Evolutionary conservation across 1,140 invertebrate species (phyloP).

Genomic region (Conus ventricosus): DNA sequence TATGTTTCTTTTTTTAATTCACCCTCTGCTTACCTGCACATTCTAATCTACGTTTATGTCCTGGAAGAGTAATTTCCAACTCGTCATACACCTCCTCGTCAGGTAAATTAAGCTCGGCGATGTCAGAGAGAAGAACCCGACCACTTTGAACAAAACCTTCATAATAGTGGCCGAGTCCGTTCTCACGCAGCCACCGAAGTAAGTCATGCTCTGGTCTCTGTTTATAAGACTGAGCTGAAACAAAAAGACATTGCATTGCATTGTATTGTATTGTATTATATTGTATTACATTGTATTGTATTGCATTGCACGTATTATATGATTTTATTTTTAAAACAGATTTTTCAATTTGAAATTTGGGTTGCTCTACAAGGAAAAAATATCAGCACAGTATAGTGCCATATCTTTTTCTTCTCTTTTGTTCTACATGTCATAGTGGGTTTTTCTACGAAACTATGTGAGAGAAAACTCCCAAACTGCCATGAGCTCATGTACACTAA

Average conservation of each 20-base stretch:
- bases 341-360: too few species aligned
- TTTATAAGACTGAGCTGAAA: constrained; percentile 52
- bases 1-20: background rate
- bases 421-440: too few species aligned
- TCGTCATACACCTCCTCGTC: constrained; percentile 67
- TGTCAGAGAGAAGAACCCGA: constrained; percentile 52
- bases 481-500: too few species aligned
- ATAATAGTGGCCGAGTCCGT: constrained; percentile 64
- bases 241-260: background rate
- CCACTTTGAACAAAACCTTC: constrained; percentile 64
- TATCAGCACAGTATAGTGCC: too few species aligned
- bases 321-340: too few species aligned
- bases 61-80: constrained; percentile 69
- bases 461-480: too few species aligned
- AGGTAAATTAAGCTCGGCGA: constrained; percentile 57
- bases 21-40: constrained; percentile 62
- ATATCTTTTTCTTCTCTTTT: too few species aligned
- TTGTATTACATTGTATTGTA: too few species aligned
- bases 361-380: too few species aligned
- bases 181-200: constrained; percentile 61
- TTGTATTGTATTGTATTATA: too few species aligned
- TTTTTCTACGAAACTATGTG: too few species aligned
- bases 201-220: constrained; percentile 52
- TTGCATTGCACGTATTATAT: too few species aligned
- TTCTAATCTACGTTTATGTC: constrained; percentile 67